These are phyloP conservation scores for Vidua chalybeata DNA, from an alignment of 2,113 vertebrate species.

Conservation along the genomic window DNA sequence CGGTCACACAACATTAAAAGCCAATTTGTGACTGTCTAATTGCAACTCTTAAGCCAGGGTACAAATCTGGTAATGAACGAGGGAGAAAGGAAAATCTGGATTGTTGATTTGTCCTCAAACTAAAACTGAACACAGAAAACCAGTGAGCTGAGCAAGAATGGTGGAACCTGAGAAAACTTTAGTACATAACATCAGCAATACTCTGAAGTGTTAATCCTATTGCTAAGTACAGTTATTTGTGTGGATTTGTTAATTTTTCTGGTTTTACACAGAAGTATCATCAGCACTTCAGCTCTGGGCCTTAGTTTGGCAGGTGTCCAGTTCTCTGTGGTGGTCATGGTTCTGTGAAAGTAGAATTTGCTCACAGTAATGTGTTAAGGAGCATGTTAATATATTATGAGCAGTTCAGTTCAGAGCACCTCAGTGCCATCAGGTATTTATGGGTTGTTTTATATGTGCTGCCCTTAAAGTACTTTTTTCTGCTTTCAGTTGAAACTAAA, in stretches of 20 bases:
- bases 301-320: background rate
- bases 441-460: background rate
- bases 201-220: background rate
- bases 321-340: fast-evolving
- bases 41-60: background rate
- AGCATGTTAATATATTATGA: background rate
- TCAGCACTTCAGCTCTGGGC: background rate
- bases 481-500: background rate
- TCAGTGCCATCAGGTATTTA: background rate
- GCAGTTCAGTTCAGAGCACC: background rate
- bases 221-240: background rate
- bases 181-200: background rate
- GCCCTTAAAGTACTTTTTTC: background rate
- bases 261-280: background rate
- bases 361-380: background rate
- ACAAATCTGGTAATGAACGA: background rate
- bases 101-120: background rate
- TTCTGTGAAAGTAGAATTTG: background rate
- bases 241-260: background rate
- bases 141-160: background rate
- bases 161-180: background rate
- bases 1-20: fast-evolving
- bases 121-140: background rate
- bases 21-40: background rate
- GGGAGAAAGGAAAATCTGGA: background rate